A percentile compares a stretch with the other conserved stretches of the same genome.
Conservation (phyloP, 2,113 vertebrate genomes). For the Phaethornis superciliosus region DNA sequence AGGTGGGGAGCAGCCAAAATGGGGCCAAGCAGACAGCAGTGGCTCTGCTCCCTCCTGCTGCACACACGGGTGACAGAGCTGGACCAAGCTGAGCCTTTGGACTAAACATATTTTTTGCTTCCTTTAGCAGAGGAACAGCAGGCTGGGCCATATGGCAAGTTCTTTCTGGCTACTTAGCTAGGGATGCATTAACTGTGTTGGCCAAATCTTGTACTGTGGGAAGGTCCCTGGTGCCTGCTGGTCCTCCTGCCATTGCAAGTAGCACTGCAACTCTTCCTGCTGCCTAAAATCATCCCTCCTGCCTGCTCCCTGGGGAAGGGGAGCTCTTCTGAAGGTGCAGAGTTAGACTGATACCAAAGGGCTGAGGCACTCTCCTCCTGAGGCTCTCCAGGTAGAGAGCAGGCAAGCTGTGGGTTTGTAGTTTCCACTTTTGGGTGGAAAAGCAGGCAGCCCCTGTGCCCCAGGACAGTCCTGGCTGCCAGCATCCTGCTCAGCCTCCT, state of each 20-base stretch:
- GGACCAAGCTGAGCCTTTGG: not conserved
- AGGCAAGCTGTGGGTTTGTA: not conserved
- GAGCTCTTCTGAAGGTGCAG: fast-evolving
- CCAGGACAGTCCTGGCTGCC: not conserved
- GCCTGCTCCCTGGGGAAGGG: fast-evolving
- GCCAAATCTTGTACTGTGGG: not conserved
- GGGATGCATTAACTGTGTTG: not conserved
- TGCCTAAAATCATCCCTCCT: not conserved
- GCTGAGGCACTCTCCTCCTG: not conserved
- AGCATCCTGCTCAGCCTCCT: not conserved
- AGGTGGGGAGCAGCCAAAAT: fast-evolving
- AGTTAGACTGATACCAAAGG: not conserved
- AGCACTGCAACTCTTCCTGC: not conserved
- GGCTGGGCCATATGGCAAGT: slow-evolving; percentile 42
- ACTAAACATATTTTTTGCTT: not conserved
- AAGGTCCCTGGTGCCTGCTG: not conserved
- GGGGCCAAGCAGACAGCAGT: not conserved
- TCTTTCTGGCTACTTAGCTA: not conserved
- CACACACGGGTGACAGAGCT: fast-evolving
- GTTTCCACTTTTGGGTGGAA: not conserved
- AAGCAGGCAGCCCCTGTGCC: not conserved
- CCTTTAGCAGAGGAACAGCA: slow-evolving; percentile 34
- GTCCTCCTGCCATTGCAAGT: not conserved
- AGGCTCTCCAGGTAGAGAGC: not conserved
- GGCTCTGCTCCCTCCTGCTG: not conserved